These are phyloP conservation scores for Pollimyrus isidori DNA, from an alignment of 2,113 vertebrate genomes.

Conservation along the genomic window DNA sequence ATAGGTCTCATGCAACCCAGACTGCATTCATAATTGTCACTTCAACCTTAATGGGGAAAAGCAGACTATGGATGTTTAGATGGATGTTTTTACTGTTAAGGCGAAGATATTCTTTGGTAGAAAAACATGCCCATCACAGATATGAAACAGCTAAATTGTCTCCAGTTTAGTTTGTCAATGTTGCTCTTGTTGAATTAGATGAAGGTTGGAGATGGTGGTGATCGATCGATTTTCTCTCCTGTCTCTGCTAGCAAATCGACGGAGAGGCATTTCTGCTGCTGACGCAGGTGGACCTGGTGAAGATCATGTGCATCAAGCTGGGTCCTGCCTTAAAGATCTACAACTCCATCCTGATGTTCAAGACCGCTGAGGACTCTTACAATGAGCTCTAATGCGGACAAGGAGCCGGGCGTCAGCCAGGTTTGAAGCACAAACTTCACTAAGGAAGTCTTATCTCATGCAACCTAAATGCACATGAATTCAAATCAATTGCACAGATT, in stretches of 20 bases:
- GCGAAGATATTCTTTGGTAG: background rate
- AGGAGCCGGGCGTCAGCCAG: background rate
- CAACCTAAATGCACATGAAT: constrained; percentile 22
- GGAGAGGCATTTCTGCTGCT: constrained; percentile 81
- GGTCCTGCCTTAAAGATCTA: constrained; percentile 82
- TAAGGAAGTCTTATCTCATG: constrained; percentile 17
- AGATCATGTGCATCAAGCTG: constrained; percentile 82
- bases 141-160: background rate
- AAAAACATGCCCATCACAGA: background rate
- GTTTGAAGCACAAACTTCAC: constrained; percentile 63
- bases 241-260: constrained; percentile 68
- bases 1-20: background rate
- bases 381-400: constrained; percentile 67
- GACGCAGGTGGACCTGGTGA: constrained; percentile 80
- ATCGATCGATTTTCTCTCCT: background rate
- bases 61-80: background rate
- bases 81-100: background rate
- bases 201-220: background rate
- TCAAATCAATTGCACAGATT: constrained; percentile 22
- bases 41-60: background rate
- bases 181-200: background rate
- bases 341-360: constrained; percentile 84
- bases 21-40: background rate
- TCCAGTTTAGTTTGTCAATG: background rate
- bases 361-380: constrained; percentile 74